Conservation (phyloP, 2,797 vertebrate genomes). For the Delichon dasypus region DNA sequence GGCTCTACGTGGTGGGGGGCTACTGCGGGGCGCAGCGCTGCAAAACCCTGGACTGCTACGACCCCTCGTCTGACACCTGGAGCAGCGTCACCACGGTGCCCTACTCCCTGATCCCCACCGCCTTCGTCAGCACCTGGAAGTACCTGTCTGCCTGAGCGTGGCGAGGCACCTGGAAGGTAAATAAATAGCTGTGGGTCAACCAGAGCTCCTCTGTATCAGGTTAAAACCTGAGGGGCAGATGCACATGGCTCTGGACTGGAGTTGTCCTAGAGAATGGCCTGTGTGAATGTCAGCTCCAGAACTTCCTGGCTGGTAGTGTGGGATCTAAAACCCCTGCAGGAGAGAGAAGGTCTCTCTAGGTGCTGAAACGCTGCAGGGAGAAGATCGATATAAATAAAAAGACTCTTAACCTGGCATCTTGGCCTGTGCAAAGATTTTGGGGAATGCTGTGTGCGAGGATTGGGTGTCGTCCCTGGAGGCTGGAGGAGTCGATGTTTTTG, state of each 20-base stretch:
- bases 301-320: neutral
- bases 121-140: slow-evolving; percentile 99
- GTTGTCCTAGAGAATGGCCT: neutral
- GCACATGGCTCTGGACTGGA: fast-evolving
- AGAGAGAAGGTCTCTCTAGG: neutral
- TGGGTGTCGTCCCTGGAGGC: neutral
- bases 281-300: neutral
- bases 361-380: neutral
- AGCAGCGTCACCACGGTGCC: slow-evolving; percentile 97
- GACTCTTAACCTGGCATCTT: neutral
- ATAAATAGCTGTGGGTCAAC: neutral
- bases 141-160: slow-evolving; percentile 82
- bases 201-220: neutral
- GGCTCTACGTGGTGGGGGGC: slow-evolving; percentile 96
- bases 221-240: neutral
- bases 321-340: neutral
- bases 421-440: neutral
- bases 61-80: slow-evolving; percentile 92
- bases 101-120: slow-evolving; percentile 95
- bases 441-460: slow-evolving; percentile 7
- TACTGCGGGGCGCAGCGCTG: slow-evolving; percentile 98
- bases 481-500: neutral
- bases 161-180: neutral
- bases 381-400: neutral
- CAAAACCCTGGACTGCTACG: slow-evolving; percentile 98